Base-by-base conservation (phyloP, 2,888 invertebrate species). In the Macaria liturata region DNA sequence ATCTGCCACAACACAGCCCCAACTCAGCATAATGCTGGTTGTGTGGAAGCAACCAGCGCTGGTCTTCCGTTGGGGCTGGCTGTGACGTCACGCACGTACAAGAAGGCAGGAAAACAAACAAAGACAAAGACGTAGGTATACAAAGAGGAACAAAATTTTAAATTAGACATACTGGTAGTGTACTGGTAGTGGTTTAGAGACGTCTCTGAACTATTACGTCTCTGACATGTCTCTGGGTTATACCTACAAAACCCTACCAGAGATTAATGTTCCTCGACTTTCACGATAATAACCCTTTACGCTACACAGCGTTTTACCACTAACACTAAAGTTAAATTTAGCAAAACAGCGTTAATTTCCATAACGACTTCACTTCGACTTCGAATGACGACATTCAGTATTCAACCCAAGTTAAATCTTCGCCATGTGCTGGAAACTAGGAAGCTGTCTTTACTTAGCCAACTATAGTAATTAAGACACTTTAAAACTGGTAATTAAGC, bases 241-340 rank as follows among this genome's bases (percentile, higher is more conserved):
- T 4, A 9, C 37, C 6, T 30, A n/a, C 7, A 34, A 7, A 4
- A 34, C 50, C 43, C 74, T 20, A 67, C 70, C 68, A 75, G 68
- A 77, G 77, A 83, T 83, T 81, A 81, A 78, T 76, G 66, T 66
- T 78, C 80, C 78, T 80, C 75, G 75, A 78, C 70, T 68, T 80
- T 82, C 76, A 80, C 78, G 76, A 79, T 80, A 77, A 81, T 76
- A 71, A 76, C 78, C 75, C 78, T 78, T 70, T 74, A 70, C 70
- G 72, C 67, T 64, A 80, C 78, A 78, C 68, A 63, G 63, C 59
- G 60, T 65, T 68, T 49, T 49, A 54, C 68, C 62, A 64, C 69
- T 64, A 56, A 66, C 73, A 72, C 68, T 71, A 66, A 68, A 59
- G 70, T 64, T 65, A 70, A 65, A 68, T 71, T 66, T 59, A 53